Base-by-base conservation (phyloP, 2,888 invertebrate species). In the Callyntrura sp. region DNA sequence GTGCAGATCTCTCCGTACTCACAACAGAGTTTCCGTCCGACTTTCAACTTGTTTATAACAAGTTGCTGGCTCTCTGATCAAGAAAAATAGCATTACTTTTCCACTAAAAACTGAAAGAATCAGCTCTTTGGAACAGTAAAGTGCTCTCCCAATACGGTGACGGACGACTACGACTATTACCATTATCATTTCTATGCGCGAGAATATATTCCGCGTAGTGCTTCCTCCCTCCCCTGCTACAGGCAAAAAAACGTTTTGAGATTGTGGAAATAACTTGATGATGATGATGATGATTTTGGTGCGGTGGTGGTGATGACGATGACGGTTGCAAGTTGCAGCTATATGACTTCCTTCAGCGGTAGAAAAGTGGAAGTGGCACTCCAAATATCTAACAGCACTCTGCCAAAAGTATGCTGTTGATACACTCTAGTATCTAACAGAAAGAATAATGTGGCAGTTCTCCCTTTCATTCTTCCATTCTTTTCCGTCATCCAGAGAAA, bases 281-380 rank as follows among this genome's bases (percentile, higher is more conserved):
- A 35, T 45, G 45, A 25, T 43, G 60, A 82, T 70, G 70, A 70
- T 45, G 35, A 2, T 35, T 35, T 35, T 35, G 35, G 35, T 35
- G 35, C 43, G 62, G n/a, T 45, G 48, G 23, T 23, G 60, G 65
- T 70, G 70, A 70, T 45, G 82, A 55, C 55, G 76, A 28, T 73
- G 28, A 78, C 65, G 73, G 76, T 73, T 57, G 55, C 76, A 73
- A 78, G 55, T 57, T 76, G 60, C 70, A 86, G 62, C 86, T 81
- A 68, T 79, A 86, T 25, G 68, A 81, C 79, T 79, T 86, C 79
- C 86, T 79, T 68, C 14, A 51, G 55, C 14, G 12, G 1, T 4
- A 23, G 48, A 48, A 23, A 73, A 45, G 55, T 79, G 11, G 51
- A 68, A 20, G 55, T 55, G 48, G 48, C 65, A 65, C 82, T 62